These are phyloP conservation scores for Axinella damicornis DNA, from an alignment of 37 sponge, comb jelly and placozoan species.

Conservation along the genomic window DNA sequence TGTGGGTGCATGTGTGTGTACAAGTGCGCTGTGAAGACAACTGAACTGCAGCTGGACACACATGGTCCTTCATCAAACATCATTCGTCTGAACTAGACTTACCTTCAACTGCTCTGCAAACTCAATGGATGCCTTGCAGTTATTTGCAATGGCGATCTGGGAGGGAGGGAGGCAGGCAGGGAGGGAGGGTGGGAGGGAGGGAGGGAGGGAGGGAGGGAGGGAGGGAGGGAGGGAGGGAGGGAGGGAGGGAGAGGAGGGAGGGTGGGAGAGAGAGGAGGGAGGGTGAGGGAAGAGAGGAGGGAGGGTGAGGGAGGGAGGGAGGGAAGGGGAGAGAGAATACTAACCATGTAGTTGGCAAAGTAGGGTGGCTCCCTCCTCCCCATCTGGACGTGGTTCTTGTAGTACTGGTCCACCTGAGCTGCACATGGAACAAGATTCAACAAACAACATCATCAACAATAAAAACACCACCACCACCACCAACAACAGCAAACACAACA, in stretches of 20 bases:
- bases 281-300: background rate
- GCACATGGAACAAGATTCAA: background rate
- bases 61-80: too few species aligned
- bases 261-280: background rate
- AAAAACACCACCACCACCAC: too few species aligned
- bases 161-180: background rate
- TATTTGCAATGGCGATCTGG: conserved; percentile 81
- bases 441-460: background rate
- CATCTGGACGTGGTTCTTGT: background rate
- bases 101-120: conserved; percentile 72
- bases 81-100: too few species aligned
- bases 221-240: background rate
- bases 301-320: background rate
- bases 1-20: too few species aligned
- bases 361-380: conserved; percentile 36
- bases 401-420: background rate
- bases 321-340: background rate
- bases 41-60: too few species aligned
- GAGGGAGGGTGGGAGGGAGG: background rate
- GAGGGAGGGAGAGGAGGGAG: background rate
- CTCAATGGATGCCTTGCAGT: conserved; percentile 66
- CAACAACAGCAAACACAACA: background rate
- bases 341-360: conserved; percentile 68
- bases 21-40: too few species aligned
- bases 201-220: background rate